phyloP scores from a whole-genome alignment of 2,113 vertebrate species.

The Lasiurus cinereus region DNA sequence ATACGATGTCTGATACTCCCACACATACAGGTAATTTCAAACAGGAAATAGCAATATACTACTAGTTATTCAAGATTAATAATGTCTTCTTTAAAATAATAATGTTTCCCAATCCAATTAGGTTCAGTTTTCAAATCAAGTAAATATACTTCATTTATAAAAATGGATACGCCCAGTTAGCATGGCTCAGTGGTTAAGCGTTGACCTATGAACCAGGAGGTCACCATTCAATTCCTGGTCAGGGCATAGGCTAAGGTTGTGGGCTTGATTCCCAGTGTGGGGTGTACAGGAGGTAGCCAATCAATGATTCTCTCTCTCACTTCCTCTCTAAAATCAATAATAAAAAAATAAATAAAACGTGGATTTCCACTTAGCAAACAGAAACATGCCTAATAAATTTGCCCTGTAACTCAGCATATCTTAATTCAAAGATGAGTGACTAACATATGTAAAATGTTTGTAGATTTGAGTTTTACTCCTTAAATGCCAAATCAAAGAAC shows the following conservation, averaged over 20 bases:
- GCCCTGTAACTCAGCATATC: not conserved
- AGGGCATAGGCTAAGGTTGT: no score
- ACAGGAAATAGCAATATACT: conserved; percentile 47
- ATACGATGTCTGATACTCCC: conserved; percentile 32
- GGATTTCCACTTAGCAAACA: conserved; percentile 15
- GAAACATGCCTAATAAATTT: conserved; percentile 24
- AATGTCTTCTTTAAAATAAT: conserved; percentile 34
- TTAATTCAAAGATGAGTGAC: conserved; percentile 41
- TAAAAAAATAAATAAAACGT: conserved; percentile 31
- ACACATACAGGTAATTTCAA: conserved; percentile 56
- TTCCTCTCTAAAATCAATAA: no score
- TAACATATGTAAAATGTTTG: not conserved
- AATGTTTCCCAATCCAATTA: conserved; percentile 13
- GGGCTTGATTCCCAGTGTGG: no score
- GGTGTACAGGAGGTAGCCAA: no score
- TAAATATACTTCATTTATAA: conserved; percentile 51
- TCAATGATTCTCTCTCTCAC: no score
- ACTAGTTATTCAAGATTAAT: conserved; percentile 38
- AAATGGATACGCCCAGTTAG: not conserved
- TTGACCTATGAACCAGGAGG: no score
- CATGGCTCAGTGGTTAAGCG: no score
- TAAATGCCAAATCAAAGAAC: conserved; percentile 63
- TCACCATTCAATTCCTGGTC: no score
- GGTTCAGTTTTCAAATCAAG: conserved; percentile 14
- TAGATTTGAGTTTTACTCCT: conserved; percentile 41